Conservation (phyloP, 2,797 vertebrate species). For the Mormyrus proboscirostris region DNA sequence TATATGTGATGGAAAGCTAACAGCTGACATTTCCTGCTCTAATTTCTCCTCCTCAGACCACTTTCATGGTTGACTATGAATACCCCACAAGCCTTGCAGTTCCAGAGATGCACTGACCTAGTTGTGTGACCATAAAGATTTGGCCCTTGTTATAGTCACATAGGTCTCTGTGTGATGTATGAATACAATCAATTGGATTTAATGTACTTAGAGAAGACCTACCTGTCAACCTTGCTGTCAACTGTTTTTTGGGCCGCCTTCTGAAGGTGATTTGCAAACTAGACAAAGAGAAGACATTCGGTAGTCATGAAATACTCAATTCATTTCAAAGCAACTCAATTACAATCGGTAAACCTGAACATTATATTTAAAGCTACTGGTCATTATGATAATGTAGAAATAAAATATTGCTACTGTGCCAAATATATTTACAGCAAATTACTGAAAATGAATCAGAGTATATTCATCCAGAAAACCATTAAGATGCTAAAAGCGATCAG, state of each 20-base stretch:
- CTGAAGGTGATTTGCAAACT: not conserved
- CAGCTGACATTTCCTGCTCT: too few relatives aligned
- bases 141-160: not conserved
- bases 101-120: not conserved
- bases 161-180: not conserved
- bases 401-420: not conserved
- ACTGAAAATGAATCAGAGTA: not conserved
- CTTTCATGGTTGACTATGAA: too few relatives aligned
- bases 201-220: not conserved
- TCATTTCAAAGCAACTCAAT: not conserved
- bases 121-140: not conserved
- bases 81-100: not conserved
- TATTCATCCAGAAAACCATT: not conserved
- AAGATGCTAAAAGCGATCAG: not conserved
- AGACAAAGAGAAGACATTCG: not conserved
- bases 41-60: too few relatives aligned
- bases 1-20: too few relatives aligned
- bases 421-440: not conserved
- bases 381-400: not conserved
- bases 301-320: not conserved
- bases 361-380: not conserved
- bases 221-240: not conserved
- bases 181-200: not conserved
- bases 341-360: not conserved
- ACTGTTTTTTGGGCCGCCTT: not conserved